These are phyloP conservation scores for Laterallus jamaicensis DNA, from an alignment of 2,113 vertebrate genomes.

Conservation along the genomic window DNA sequence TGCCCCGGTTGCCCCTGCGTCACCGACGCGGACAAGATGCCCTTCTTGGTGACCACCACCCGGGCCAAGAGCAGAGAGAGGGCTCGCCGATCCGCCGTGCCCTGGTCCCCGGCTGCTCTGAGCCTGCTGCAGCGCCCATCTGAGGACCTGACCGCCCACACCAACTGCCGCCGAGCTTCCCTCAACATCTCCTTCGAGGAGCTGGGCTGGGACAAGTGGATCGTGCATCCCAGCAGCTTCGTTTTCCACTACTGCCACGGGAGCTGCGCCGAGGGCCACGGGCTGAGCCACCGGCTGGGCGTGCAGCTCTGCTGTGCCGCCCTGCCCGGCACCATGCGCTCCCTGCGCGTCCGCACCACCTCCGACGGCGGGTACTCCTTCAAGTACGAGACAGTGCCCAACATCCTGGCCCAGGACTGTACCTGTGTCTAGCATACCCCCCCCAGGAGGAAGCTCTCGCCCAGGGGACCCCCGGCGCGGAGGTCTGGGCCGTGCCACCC, in stretches of 20 bases:
- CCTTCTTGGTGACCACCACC: slow-evolving; percentile 84
- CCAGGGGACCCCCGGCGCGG: background rate
- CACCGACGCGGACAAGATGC: slow-evolving; percentile 73
- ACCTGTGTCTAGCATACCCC: slow-evolving; percentile 79
- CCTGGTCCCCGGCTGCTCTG: slow-evolving; percentile 84
- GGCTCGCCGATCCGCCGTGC: slow-evolving; percentile 70
- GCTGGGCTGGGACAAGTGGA: slow-evolving; percentile 94
- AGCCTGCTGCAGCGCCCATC: slow-evolving; percentile 82
- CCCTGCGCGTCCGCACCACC: slow-evolving; percentile 87
- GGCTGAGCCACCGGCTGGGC: slow-evolving; percentile 73
- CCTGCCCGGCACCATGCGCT: slow-evolving; percentile 85
- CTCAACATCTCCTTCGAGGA: slow-evolving; percentile 91
- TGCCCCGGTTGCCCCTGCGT: slow-evolving; percentile 81
- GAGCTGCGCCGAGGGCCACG: slow-evolving; percentile 75
- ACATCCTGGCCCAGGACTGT: slow-evolving; percentile 90
- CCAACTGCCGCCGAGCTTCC: slow-evolving; percentile 80
- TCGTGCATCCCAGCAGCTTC: slow-evolving; percentile 86
- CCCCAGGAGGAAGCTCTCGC: background rate
- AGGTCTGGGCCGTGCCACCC: too few relatives aligned
- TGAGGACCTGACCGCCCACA: slow-evolving; percentile 51
- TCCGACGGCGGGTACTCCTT: slow-evolving; percentile 91
- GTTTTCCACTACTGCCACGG: slow-evolving; percentile 92
- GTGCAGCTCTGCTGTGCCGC: slow-evolving; percentile 88
- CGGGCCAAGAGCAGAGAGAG: slow-evolving; percentile 56
- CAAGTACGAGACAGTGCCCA: slow-evolving; percentile 89